Conservation (phyloP, 1,140 invertebrate genomes). For the Drosophila pseudoananassae region DNA sequence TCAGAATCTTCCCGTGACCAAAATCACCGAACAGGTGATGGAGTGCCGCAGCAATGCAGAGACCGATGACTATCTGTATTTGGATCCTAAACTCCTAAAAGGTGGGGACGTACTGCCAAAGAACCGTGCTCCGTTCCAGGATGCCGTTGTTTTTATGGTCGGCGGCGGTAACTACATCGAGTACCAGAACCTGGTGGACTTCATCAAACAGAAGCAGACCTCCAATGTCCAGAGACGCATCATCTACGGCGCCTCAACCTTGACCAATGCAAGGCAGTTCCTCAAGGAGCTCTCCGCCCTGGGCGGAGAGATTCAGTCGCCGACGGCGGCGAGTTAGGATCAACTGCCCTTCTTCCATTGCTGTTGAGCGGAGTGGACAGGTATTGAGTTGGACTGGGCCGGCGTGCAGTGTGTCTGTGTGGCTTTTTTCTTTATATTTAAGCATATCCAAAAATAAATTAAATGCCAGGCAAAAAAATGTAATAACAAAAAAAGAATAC, state of each 20-base stretch:
- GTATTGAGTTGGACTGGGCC: constrained; percentile 10
- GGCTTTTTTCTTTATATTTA: constrained; percentile 68
- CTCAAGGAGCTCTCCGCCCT: constrained; percentile 93
- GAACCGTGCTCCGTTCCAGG: constrained; percentile 90
- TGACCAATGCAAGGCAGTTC: constrained; percentile 96
- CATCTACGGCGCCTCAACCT: constrained; percentile 97
- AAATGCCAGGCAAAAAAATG: constrained; percentile 67
- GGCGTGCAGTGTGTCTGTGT: constrained; percentile 36
- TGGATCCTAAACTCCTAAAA: constrained; percentile 96
- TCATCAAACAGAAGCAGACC: constrained; percentile 93
- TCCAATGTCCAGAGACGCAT: constrained; percentile 91
- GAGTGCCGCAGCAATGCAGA: constrained; percentile 92
- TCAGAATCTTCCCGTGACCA: constrained; percentile 94
- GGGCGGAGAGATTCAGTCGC: constrained; percentile 88
- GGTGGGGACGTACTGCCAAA: constrained; percentile 88
- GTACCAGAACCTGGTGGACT: constrained; percentile 99
- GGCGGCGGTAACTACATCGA: constrained; percentile 99
- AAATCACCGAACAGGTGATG: constrained; percentile 96
- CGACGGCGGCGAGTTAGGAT: constrained; percentile 74
- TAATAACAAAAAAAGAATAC: constrained; percentile 11
- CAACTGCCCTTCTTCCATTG: constrained; percentile 54
- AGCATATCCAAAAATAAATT: constrained; percentile 82
- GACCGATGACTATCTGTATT: constrained; percentile 94
- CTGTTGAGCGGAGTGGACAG: constrained; percentile 56
- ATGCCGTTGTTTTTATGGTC: constrained; percentile 98